These are phyloP conservation scores for Pygoscelis adeliae DNA, from an alignment of 2,113 vertebrate genomes.

Conservation along the genomic window DNA sequence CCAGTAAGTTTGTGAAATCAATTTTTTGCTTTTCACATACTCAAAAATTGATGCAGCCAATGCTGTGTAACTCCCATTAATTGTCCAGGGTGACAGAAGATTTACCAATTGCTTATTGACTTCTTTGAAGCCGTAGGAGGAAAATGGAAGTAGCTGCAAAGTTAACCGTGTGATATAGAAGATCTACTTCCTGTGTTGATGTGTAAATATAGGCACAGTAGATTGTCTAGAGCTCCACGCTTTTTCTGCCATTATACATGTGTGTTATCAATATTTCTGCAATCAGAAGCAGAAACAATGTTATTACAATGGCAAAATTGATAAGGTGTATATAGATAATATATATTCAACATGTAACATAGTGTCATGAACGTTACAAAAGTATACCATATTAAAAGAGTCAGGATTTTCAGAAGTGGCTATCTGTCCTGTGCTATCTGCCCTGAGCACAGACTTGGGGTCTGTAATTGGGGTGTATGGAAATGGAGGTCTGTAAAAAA, in stretches of 20 bases:
- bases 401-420: not conserved
- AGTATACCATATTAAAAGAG: not conserved
- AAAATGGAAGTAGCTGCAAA: slow-evolving; percentile 39
- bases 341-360: not conserved
- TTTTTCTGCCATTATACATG: accelerated
- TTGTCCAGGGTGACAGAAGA: slow-evolving; percentile 73
- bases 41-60: slow-evolving; percentile 71
- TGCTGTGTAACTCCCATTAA: slow-evolving; percentile 76
- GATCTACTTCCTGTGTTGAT: not conserved
- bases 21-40: slow-evolving; percentile 76
- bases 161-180: slow-evolving; percentile 37
- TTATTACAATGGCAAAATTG: not conserved
- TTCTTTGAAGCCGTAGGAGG: slow-evolving; percentile 34
- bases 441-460: not conserved
- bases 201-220: not conserved
- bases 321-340: not conserved
- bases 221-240: not conserved
- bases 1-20: slow-evolving; percentile 76
- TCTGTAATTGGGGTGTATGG: not conserved
- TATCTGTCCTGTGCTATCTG: not conserved
- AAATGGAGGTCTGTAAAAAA: not conserved
- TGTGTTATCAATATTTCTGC: not conserved
- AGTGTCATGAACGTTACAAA: accelerated
- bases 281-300: not conserved
- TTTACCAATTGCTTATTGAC: slow-evolving; percentile 81